phyloP scores from a whole-genome alignment of 2,888 invertebrate species.

The Seladonia tumulorum region DNA sequence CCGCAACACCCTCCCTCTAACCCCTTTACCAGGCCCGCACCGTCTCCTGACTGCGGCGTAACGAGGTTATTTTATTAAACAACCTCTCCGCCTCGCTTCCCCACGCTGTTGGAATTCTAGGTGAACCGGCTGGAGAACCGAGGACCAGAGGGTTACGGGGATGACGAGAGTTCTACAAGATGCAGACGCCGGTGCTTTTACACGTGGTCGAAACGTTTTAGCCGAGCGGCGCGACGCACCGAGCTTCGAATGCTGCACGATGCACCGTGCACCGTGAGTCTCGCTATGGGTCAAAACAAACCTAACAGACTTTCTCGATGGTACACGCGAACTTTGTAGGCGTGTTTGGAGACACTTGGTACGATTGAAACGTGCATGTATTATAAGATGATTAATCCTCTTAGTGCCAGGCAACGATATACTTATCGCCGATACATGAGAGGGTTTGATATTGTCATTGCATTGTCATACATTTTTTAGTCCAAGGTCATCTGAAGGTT shows the following conservation, averaged over 20 bases:
- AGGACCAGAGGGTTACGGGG: slow-evolving; percentile 9
- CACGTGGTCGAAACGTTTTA: slow-evolving; percentile 11
- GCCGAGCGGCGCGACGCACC: background rate
- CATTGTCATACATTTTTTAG: too few species aligned
- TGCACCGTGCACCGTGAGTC: background rate
- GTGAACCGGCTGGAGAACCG: slow-evolving; percentile 39
- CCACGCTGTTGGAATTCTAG: slow-evolving; percentile 54
- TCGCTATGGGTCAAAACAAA: background rate
- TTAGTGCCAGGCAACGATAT: too few species aligned
- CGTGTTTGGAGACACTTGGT: background rate
- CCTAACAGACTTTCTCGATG: background rate
- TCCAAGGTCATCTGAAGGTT: too few species aligned
- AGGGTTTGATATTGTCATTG: too few species aligned
- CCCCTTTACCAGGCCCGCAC: slow-evolving; percentile 34
- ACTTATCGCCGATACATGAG: too few species aligned
- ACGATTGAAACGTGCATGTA: background rate
- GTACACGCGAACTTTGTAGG: background rate
- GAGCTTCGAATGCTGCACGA: background rate
- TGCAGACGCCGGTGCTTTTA: slow-evolving; percentile 6
- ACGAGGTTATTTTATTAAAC: slow-evolving; percentile 83
- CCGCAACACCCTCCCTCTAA: slow-evolving; percentile 29
- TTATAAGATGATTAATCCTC: too few species aligned
- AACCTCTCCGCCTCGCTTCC: slow-evolving; percentile 68
- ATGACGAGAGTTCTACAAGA: background rate
- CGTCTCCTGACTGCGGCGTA: slow-evolving; percentile 71